Evolutionary conservation across 2,888 invertebrate species (phyloP).

Genomic region (Drosophila lutescens): DNA sequence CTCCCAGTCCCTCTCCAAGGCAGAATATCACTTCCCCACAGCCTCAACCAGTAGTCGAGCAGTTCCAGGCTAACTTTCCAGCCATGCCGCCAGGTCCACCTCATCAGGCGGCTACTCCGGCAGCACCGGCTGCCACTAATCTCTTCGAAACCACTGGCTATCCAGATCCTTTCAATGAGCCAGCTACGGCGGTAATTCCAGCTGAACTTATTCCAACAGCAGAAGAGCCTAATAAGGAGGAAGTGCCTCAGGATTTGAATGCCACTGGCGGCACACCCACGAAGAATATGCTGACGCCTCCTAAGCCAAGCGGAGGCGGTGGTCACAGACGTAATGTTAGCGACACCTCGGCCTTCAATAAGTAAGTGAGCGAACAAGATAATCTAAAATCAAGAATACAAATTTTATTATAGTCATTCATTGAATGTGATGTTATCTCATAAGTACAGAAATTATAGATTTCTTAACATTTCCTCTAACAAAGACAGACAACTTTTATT

Average conservation of each 20-base stretch:
- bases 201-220: constrained; percentile 50
- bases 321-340: constrained; percentile 92
- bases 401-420: background rate
- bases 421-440: background rate
- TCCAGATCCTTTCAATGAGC: constrained; percentile 88
- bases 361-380: constrained; percentile 85
- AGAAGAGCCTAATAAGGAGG: constrained; percentile 28
- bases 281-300: constrained; percentile 81
- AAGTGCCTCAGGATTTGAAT: constrained; percentile 19
- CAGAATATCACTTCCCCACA: constrained; percentile 84
- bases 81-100: constrained; percentile 64
- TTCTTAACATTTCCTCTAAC: too few species aligned
- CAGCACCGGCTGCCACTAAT: constrained; percentile 83
- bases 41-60: constrained; percentile 82
- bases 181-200: constrained; percentile 21
- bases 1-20: constrained; percentile 86
- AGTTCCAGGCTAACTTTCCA: constrained; percentile 84
- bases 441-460: too few species aligned
- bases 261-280: constrained; percentile 72
- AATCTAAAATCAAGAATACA: constrained; percentile 13
- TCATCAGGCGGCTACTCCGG: constrained; percentile 22
- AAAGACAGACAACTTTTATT: background rate
- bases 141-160: constrained; percentile 87
- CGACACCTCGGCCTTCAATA: constrained; percentile 92
- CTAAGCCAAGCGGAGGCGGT: constrained; percentile 66